Evolutionary conservation across 2,113 vertebrate species (phyloP).

Genomic region (Stegastes partitus): DNA sequence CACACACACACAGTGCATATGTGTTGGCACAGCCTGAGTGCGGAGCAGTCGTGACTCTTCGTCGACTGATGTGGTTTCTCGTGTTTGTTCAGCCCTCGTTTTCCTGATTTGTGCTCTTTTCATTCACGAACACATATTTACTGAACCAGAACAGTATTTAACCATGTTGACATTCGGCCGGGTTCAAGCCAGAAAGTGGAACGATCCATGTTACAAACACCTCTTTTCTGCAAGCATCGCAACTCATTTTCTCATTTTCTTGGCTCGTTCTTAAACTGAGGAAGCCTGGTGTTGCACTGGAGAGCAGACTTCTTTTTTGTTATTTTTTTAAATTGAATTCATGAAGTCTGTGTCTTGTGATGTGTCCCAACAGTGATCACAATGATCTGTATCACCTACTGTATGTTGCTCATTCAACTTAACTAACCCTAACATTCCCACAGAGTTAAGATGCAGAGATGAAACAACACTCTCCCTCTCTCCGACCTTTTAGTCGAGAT

Average conservation of each 20-base stretch:
- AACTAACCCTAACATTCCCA: conserved; percentile 7
- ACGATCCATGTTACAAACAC: conserved; percentile 66
- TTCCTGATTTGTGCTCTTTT: conserved; percentile 42
- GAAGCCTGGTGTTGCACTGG: conserved; percentile 18
- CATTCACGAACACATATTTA: conserved; percentile 61
- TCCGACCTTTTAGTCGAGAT: not conserved
- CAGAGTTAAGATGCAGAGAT: not conserved
- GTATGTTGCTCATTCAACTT: conserved; percentile 12
- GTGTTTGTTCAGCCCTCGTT: conserved; percentile 48
- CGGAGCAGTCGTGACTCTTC: conserved; percentile 54
- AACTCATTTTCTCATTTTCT: conserved; percentile 42
- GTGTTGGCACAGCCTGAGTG: conserved; percentile 57
- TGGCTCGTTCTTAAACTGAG: not conserved
- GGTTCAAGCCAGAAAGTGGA: conserved; percentile 74
- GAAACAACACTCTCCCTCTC: not conserved
- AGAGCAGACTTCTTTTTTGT: conserved; percentile 18
- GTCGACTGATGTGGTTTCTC: conserved; percentile 40
- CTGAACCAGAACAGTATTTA: conserved; percentile 76
- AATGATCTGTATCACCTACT: conserved; percentile 4
- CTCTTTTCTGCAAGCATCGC: conserved; percentile 73
- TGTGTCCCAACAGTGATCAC: not conserved
- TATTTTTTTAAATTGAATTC: not conserved
- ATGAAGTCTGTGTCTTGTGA: conserved; percentile 16
- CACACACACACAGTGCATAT: conserved; percentile 29
- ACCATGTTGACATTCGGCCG: conserved; percentile 73